Evolutionary conservation across 2,113 vertebrate species (phyloP).

Genomic region (Junco hyemalis): DNA sequence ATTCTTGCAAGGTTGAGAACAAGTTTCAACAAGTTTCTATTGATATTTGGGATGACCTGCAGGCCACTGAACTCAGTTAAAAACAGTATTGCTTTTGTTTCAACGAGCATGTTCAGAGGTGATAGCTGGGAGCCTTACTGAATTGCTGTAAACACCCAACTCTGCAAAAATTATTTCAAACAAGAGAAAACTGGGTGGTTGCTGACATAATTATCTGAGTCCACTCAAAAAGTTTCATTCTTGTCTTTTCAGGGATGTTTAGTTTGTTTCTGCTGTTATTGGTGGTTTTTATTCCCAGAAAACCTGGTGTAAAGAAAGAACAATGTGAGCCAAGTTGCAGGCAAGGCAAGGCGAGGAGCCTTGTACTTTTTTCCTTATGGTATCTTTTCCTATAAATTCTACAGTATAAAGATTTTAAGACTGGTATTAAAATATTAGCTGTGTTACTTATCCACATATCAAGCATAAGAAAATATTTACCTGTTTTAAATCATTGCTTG

Average conservation of each 20-base stretch:
- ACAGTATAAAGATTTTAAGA: not conserved
- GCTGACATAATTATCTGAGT: not conserved
- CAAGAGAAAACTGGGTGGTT: not conserved
- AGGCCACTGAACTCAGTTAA: not conserved
- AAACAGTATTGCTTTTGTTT: not conserved
- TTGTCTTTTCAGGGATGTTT: not conserved
- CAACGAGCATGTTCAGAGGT: not conserved
- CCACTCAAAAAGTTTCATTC: not conserved
- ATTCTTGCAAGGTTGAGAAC: not conserved
- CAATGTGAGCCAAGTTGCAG: fast-evolving
- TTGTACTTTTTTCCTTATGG: not conserved
- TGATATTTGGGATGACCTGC: not conserved
- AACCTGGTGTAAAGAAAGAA: not conserved
- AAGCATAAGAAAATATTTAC: not conserved
- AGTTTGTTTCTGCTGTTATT: not conserved
- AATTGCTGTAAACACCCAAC: not conserved
- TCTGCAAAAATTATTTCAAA: not conserved
- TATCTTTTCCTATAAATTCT: not conserved
- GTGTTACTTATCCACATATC: not conserved
- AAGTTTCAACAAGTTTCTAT: not conserved
- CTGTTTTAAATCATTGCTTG: not conserved
- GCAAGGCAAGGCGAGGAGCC: fast-evolving
- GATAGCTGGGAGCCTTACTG: not conserved
- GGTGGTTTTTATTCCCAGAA: not conserved
- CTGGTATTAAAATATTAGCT: not conserved